These are phyloP conservation scores for Hydrotaea cyrtoneurina DNA, from an alignment of 2,888 invertebrate species.

Conservation along the genomic window DNA sequence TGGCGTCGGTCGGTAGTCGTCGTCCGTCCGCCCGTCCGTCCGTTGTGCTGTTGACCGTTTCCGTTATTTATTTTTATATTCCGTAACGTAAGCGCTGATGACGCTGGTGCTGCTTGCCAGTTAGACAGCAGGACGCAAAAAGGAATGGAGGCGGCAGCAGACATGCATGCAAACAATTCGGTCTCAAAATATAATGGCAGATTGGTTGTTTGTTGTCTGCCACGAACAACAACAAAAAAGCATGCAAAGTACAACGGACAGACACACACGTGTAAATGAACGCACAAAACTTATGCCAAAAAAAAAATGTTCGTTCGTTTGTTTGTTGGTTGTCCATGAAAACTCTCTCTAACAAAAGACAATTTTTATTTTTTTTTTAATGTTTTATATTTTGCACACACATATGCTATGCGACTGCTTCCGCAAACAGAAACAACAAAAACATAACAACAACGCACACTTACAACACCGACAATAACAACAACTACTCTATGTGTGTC, in stretches of 20 bases:
- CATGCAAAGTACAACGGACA: not conserved
- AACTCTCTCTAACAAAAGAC: slow-evolving; percentile 8
- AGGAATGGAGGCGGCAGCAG: not conserved
- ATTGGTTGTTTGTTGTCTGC: slow-evolving; percentile 23
- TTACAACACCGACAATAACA: not conserved
- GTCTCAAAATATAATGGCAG: slow-evolving; percentile 26
- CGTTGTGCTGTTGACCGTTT: slow-evolving; percentile 63
- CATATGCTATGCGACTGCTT: slow-evolving; percentile 34
- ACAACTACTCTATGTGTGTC: not conserved
- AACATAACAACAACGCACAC: not conserved
- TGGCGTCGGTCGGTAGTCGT: slow-evolving; percentile 57
- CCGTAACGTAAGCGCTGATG: slow-evolving; percentile 12
- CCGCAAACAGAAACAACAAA: slow-evolving; percentile 22
- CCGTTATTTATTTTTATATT: slow-evolving; percentile 55
- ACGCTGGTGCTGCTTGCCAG: too few relatives aligned
- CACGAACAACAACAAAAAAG: not conserved
- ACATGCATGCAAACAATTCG: slow-evolving; percentile 35
- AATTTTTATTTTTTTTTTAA: not conserved
- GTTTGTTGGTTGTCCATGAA: slow-evolving; percentile 12
- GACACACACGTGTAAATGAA: not conserved
- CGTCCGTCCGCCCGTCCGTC: too few relatives aligned
- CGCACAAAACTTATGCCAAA: slow-evolving; percentile 41
- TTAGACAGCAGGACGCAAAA: too few relatives aligned
- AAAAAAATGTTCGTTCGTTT: not conserved
- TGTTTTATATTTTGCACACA: slow-evolving; percentile 1